A percentile compares a stretch with the other conserved stretches of the same genome.
Conservation (phyloP, 2,888 invertebrate species). For the Parnassius apollo region DNA sequence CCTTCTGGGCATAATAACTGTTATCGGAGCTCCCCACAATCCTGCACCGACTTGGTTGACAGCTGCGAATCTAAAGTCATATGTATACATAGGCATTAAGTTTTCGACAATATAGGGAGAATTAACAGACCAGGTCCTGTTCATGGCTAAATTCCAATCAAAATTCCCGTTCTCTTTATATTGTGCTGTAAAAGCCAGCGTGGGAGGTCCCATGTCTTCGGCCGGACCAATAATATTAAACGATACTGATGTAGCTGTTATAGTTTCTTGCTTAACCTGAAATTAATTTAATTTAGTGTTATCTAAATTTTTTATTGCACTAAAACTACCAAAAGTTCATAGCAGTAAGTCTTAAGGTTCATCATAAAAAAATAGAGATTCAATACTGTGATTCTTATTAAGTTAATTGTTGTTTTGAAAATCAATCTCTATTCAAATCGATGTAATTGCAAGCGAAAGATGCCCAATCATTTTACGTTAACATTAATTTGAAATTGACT, state of each 20-base stretch:
- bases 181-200: slow-evolving; percentile 87
- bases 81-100: slow-evolving; percentile 87
- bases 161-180: slow-evolving; percentile 86
- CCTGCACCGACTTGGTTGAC: slow-evolving; percentile 91
- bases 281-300: slow-evolving; percentile 18
- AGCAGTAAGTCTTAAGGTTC: no score
- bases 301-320: background rate
- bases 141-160: slow-evolving; percentile 85
- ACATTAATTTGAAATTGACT: no score
- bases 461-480: no score
- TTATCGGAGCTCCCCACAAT: slow-evolving; percentile 84
- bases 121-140: slow-evolving; percentile 90
- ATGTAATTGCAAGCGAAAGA: no score
- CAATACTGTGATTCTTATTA: no score
- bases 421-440: no score
- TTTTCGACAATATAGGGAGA: slow-evolving; percentile 91
- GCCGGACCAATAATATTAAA: slow-evolving; percentile 89
- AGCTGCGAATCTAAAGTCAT: slow-evolving; percentile 92
- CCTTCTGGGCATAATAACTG: slow-evolving; percentile 87
- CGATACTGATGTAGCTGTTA: slow-evolving; percentile 92
- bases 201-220: slow-evolving; percentile 87
- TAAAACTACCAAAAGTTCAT: no score
- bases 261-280: slow-evolving; percentile 84
- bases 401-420: no score
- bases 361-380: no score